Evolutionary conservation across 2,888 invertebrate genomes (phyloP), one percentile per base, ranked within the genome.

Genomic region (Netelia fuscicornis): DNA sequence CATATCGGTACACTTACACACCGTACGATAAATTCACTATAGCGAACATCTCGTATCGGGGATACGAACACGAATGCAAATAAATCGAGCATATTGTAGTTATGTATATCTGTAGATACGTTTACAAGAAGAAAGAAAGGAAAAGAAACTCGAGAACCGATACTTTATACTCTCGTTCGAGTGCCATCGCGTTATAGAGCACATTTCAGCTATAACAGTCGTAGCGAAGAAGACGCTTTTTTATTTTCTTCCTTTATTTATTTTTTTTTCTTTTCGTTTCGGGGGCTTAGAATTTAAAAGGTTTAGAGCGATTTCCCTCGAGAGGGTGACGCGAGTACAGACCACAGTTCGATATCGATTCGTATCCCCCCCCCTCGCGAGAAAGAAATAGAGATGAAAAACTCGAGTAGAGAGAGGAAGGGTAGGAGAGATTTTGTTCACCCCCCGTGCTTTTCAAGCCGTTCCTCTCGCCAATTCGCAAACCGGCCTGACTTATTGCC

Each of bases 271-370:
- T 82, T 87, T 81, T 86, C 88, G 87, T 88, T 88, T 86, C 67
- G 81, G 86, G 87, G 87, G 87, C 88, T 89, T 88, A 89, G 89
- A 92, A 92, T 93, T 92, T 93, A 92, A 93, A 93, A 93, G 93
- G 93, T 93, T 93, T 93, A 93, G 91, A 93, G 87, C 93, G 93
- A 94, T 94, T 94, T 94, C 93, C 93, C 93, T 89, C 72, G 85
- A 86, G 89, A 92, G 91, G 92, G 89, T 91, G 89, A 72, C 48
- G 65, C 72, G 83, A 76, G 72, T 56, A 79, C 89, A 89, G 87
- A 90, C 89, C 90, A 83, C 86, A 82, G 89, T 88, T 90, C 90
- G 90, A 90, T 87, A 83, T 81, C 85, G 81, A 71, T 37, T 77
- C 37, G 64, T 56, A 56, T 25, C 74, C 81, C 75, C 58, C 58